These are phyloP conservation scores for Apodemus agrarius DNA, from an alignment of 2,797 vertebrate genomes.

Conservation along the genomic window DNA sequence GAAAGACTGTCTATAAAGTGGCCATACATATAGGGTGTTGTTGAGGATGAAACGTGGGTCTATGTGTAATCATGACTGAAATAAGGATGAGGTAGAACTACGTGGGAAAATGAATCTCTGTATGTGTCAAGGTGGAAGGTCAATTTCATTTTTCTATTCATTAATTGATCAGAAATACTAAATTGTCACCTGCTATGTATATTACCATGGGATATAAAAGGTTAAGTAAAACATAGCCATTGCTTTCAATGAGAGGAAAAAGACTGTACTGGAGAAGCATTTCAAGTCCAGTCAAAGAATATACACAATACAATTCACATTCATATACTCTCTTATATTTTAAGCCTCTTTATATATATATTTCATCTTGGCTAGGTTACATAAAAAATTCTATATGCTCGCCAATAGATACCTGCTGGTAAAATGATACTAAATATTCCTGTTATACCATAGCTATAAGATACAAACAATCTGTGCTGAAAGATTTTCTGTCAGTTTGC, in stretches of 20 bases:
- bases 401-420: not conserved
- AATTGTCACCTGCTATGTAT: not conserved
- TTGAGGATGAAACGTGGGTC: not conserved
- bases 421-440: not conserved
- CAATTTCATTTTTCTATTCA: not conserved
- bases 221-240: not conserved
- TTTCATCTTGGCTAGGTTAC: not conserved
- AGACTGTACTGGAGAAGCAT: not conserved
- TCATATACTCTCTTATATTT: not conserved
- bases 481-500: not conserved
- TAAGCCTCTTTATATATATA: not conserved
- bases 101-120: not conserved
- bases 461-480: not conserved
- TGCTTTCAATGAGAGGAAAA: not conserved
- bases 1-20: not conserved
- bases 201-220: not conserved
- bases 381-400: not conserved
- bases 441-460: not conserved
- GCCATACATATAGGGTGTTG: not conserved
- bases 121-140: not conserved
- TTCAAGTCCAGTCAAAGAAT: not conserved
- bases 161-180: not conserved
- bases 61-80: not conserved
- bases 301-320: not conserved
- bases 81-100: not conserved